Conservation (phyloP, 2,888 invertebrate species). For the Peribatodes rhomboidaria region DNA sequence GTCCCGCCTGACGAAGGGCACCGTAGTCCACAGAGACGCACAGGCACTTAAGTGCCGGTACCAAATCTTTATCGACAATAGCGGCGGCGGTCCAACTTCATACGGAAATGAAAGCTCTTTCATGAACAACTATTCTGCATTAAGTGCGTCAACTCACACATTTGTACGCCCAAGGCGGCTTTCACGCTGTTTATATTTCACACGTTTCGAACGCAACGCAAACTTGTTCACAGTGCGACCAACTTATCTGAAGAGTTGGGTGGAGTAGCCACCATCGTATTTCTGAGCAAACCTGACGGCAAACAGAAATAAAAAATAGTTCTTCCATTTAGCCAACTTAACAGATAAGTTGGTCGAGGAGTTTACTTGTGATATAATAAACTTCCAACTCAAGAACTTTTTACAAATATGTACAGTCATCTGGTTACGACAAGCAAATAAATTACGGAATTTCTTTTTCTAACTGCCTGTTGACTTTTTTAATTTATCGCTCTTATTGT, state of each 20-base stretch:
- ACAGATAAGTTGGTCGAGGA: not conserved
- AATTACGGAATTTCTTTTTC: slow-evolving; percentile 22
- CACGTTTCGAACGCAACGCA: slow-evolving; percentile 71
- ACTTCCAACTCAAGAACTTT: slow-evolving; percentile 26
- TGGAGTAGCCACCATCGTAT: not conserved
- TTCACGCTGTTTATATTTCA: slow-evolving; percentile 76
- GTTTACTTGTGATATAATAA: slow-evolving; percentile 29
- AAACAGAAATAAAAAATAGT: not conserved
- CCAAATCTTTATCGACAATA: not conserved
- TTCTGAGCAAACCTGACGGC: not conserved
- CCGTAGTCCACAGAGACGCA: not conserved
- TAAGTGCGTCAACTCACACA: slow-evolving; percentile 46
- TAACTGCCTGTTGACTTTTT: not conserved
- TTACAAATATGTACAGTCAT: slow-evolving; percentile 27
- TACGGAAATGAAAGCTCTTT: slow-evolving; percentile 62
- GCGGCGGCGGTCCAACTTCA: slow-evolving; percentile 25
- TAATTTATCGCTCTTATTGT: not conserved
- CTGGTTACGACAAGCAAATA: slow-evolving; percentile 17
- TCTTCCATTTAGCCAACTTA: not conserved
- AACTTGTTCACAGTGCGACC: slow-evolving; percentile 28
- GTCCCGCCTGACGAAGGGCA: too few species aligned
- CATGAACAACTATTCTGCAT: slow-evolving; percentile 55
- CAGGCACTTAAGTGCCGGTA: not conserved
- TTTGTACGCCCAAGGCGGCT: slow-evolving; percentile 55
- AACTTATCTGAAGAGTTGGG: not conserved